Base-by-base conservation (phyloP, 2,888 invertebrate genomes). In the Leptinotarsa peninsularis region DNA sequence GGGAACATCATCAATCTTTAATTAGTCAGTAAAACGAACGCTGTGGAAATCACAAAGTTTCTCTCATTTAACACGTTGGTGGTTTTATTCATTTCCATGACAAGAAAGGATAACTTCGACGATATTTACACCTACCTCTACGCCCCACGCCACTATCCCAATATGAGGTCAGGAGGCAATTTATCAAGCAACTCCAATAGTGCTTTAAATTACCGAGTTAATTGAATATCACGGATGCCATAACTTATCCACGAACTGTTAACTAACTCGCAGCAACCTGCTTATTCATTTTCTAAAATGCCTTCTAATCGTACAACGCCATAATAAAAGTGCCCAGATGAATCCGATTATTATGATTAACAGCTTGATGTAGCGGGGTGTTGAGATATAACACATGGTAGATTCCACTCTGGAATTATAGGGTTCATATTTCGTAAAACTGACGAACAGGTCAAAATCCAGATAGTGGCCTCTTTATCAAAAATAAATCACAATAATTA, bases 221-320 rank as follows among this genome's bases (percentile, higher is more conserved):
- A 80, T 80, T 80, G 79, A 80, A 80, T 80, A 79, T 76, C 77
- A 77, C 77, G 77, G 74, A 79, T 78, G 79, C 80, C 78, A 78
- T 70, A 58, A 70, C 70, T 70, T 49, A 70, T 70, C 18, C 21
- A 21, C 17, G 54, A 70, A 70, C 58, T 70, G 70, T 70, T 70
- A 70, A 70, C 70, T 49, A 70, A 79, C 67, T 50, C 43, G 49
- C 67, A 54, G 63, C 66, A 66, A 68, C 66, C 71, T 68, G 68
- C 76, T 70, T 74, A 76, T 76, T 76, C 73, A 73, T 76, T 76
- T 76, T 76, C 76, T 70, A 73, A 76, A 74, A 74, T 76, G 76
- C 60, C 68, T 74, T 76, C 73, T 76, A 76, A 76, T 76, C 71
- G 76, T 74, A 71, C 68, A 60, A 74, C 52, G 67, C 67, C 70